Base-by-base conservation (phyloP, 2,888 invertebrate species). In the Cheilosia impressa region DNA sequence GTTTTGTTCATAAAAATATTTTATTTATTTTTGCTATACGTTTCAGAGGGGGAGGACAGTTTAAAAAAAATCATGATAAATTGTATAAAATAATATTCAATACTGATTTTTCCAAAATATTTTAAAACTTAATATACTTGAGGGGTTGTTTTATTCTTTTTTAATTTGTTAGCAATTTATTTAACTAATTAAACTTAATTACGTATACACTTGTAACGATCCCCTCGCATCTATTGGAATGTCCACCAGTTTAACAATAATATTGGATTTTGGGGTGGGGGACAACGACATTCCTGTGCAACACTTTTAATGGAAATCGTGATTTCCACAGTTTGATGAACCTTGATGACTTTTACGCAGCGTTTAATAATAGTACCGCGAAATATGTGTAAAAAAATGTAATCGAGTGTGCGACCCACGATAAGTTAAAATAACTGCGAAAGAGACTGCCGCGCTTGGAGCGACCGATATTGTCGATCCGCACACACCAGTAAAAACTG, bases 241-340 rank as follows among this genome's bases (percentile, higher is more conserved):
- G 63, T 55, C 60, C 68, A 55, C 52, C 75, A 58, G 55, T 58
- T 52, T 47, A 65, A 38, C 17, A 38, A 55, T 41, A 41, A 24
- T 47, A 38, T 57, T 19, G 53, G 62, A n/a, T 27, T 41, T 52
- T 17, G 45, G 50, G 58, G 43, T 13, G 68, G 31, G 31, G 31
- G 31, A 41, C 52, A 31, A 22, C 50, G 45, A n/a, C 45, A 34
- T 71, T n/a, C n/a, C n/a, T n/a, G n/a, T n/a, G n/a, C n/a, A n/a
- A n/a, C 19, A 57, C 69, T 27, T 47, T 71, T 81, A 76, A 27
- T 81, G 76, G 76, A 89, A 89, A 87, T 91, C 90, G 78, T 90
- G 90, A 82, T 89, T 88, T 52, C 89, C 90, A 87, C 90, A 90
- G 87, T 89, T 90, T n/a, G n/a, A n/a, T n/a, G n/a, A n/a, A n/a